phyloP scores from a whole-genome alignment of 2,888 invertebrate species.

The Drepanosiphum platanoidis region DNA sequence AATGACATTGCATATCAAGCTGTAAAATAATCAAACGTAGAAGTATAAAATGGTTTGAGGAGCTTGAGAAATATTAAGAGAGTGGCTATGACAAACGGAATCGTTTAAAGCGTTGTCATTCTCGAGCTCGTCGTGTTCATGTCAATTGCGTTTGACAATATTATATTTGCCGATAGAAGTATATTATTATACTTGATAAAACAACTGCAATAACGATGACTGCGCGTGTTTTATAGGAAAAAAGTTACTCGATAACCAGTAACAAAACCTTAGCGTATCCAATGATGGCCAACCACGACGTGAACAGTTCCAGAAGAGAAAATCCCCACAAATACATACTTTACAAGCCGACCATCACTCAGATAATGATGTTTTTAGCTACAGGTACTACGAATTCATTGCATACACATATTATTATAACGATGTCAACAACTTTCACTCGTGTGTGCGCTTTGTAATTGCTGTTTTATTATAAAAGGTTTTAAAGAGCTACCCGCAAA shows the following conservation, averaged over 20 bases:
- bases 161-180: too few species aligned
- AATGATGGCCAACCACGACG: conserved; percentile 74
- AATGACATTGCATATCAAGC: too few species aligned
- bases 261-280: conserved; percentile 69
- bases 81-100: too few species aligned
- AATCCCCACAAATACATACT: conserved; percentile 97
- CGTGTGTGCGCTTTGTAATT: not conserved
- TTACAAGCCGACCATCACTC: conserved; percentile 93
- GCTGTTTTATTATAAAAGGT: conserved; percentile 70
- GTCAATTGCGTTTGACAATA: too few species aligned
- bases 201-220: too few species aligned
- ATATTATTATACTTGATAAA: too few species aligned
- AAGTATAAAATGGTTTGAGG: too few species aligned
- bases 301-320: conserved; percentile 78
- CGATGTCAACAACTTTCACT: not conserved
- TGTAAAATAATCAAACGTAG: too few species aligned
- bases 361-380: conserved; percentile 91
- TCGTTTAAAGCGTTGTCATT: too few species aligned
- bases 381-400: conserved; percentile 67
- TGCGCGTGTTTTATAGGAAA: conserved; percentile 65
- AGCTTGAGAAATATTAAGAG: too few species aligned
- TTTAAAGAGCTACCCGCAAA: conserved; percentile 93
- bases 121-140: too few species aligned
- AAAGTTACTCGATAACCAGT: conserved; percentile 66
- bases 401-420: not conserved